Percentiles rank a stretch among this genome's conserved stretches.
Evolutionary conservation across 2,888 invertebrate genomes (phyloP).

Genomic region (Pseudococcus longispinus): DNA sequence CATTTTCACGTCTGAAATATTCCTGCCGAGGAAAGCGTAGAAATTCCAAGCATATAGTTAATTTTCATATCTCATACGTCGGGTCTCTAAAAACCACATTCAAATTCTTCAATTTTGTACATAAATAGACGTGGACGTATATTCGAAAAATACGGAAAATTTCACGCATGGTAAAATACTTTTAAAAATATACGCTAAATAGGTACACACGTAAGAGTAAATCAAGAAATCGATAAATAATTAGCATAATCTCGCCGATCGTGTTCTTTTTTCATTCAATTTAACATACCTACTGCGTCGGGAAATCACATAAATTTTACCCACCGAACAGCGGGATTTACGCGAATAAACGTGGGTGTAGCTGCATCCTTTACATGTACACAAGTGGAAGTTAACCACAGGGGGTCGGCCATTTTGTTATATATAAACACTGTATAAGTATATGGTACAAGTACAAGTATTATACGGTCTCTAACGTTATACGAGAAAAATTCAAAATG

Average conservation of each 20-base stretch:
- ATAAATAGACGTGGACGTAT: too few relatives aligned
- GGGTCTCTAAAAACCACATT: too few relatives aligned
- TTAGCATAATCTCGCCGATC: background rate
- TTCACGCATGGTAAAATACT: background rate
- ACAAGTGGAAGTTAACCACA: background rate
- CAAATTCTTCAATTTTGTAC: too few relatives aligned
- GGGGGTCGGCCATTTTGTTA: background rate
- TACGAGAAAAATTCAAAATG: background rate
- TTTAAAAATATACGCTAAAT: background rate
- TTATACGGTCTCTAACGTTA: background rate
- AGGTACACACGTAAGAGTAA: background rate
- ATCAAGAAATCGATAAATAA: background rate
- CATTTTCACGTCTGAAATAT: background rate
- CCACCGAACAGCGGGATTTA: background rate
- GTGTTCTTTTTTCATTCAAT: background rate
- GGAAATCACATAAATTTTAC: slow-evolving; percentile 13
- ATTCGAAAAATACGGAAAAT: background rate
- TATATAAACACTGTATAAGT: background rate
- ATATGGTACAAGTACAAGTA: background rate
- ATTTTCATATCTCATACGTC: background rate
- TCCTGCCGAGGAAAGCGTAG: background rate
- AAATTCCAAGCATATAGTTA: background rate
- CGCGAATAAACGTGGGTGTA: background rate
- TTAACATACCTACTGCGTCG: background rate
- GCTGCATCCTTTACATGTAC: background rate